These are phyloP conservation scores for Nemotelus nigrinus DNA, from an alignment of 2,888 invertebrate species.

Conservation along the genomic window DNA sequence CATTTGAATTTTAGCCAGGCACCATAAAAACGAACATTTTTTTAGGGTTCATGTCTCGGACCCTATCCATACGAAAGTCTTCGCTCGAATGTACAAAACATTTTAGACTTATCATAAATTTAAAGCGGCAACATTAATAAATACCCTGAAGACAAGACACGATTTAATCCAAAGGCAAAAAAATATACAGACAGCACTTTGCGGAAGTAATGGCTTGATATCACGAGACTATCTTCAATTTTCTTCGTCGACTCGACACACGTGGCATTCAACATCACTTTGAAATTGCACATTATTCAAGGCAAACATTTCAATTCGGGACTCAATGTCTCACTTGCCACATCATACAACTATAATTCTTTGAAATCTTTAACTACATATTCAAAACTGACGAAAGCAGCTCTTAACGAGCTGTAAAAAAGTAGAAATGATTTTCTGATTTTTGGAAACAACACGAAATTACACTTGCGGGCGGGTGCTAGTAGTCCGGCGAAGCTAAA, in stretches of 20 bases:
- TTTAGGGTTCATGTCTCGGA: too few relatives aligned
- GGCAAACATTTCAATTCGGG: conserved; percentile 25
- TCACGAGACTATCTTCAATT: background rate
- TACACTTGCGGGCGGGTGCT: too few relatives aligned
- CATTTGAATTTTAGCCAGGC: too few relatives aligned
- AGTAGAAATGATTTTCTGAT: background rate
- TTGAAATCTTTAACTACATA: conserved; percentile 1
- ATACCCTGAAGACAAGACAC: too few relatives aligned
- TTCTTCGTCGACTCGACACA: conserved; percentile 1
- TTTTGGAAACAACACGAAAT: conserved; percentile 18
- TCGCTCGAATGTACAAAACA: too few relatives aligned
- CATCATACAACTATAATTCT: background rate
- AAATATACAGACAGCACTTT: background rate
- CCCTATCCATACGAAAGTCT: too few relatives aligned
- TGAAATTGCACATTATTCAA: background rate
- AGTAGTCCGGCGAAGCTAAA: background rate
- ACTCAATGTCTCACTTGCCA: background rate
- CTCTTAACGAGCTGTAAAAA: background rate
- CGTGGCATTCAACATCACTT: background rate
- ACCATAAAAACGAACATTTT: too few relatives aligned
- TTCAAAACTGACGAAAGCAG: conserved; percentile 15
- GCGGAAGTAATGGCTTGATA: background rate
- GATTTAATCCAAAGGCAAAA: too few relatives aligned
- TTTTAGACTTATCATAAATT: too few relatives aligned
- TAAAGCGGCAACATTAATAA: too few relatives aligned